Percentiles rank a stretch among this genome's conserved stretches.
Conservation (phyloP, 2,797 vertebrate species). For the Buphagus erythrorhynchus region DNA sequence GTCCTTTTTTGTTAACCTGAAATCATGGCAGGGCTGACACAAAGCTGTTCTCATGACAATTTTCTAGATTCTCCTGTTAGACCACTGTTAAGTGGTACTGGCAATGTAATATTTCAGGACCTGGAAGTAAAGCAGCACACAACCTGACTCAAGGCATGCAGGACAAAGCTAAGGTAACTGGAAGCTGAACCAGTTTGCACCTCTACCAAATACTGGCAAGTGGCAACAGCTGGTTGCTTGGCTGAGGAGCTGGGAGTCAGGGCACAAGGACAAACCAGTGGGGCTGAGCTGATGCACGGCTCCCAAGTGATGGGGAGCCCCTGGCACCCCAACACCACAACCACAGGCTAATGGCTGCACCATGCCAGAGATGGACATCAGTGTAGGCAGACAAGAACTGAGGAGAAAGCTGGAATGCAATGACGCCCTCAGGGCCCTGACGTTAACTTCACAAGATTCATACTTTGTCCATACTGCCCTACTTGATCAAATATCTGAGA, state of each 20-base stretch:
- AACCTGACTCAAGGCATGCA: not conserved
- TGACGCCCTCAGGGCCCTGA: not conserved
- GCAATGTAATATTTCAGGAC: not conserved
- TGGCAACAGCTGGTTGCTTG: not conserved
- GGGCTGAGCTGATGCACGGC: rapidly evolving
- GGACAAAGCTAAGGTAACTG: not conserved
- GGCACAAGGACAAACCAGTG: not conserved
- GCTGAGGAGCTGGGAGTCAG: not conserved
- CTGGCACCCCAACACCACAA: not conserved
- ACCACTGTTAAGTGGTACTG: not conserved
- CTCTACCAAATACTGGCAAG: not conserved
- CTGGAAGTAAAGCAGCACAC: not conserved
- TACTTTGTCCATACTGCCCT: not conserved
- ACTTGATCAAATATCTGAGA: not conserved
- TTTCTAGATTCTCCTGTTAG: not conserved
- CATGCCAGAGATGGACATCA: not conserved
- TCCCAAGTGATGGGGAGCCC: not conserved
- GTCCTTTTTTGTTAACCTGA: not conserved
- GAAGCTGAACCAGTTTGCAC: not conserved
- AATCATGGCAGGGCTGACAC: not conserved
- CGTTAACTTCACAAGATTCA: not conserved
- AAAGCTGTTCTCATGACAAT: not conserved
- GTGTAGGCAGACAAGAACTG: not conserved
- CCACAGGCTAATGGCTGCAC: not conserved
- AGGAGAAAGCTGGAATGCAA: not conserved